Conservation (phyloP, 1,140 invertebrate species). For the Apis laboriosa region DNA sequence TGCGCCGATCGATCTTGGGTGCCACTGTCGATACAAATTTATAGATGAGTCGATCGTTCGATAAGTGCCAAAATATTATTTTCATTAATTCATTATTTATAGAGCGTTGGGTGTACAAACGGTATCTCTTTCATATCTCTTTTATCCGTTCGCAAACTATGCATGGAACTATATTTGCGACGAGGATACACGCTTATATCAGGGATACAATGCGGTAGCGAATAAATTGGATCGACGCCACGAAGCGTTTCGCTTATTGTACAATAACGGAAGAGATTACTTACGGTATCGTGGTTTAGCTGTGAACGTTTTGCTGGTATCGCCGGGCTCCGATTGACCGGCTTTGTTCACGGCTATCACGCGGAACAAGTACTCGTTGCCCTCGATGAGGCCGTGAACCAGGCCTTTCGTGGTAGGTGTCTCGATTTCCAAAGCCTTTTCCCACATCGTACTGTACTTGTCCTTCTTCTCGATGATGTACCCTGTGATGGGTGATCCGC, state of each 20-base stretch:
- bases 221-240: slow-evolving; percentile 3
- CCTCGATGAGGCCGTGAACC: slow-evolving; percentile 95
- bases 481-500: slow-evolving; percentile 94
- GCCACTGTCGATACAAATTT: slow-evolving; percentile 84
- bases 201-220: slow-evolving; percentile 14
- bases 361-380: slow-evolving; percentile 99
- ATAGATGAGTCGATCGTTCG: background rate
- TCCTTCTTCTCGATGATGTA: slow-evolving; percentile 99
- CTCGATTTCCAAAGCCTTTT: slow-evolving; percentile 92
- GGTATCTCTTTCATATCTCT: too few relatives aligned
- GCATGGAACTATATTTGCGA: background rate
- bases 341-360: slow-evolving; percentile 97
- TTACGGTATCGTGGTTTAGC: slow-evolving; percentile 94
- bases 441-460: slow-evolving; percentile 96
- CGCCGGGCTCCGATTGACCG: slow-evolving; percentile 93
- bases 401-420: slow-evolving; percentile 86
- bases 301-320: slow-evolving; percentile 92
- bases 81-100: slow-evolving; percentile 22
- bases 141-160: background rate
- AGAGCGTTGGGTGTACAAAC: background rate
- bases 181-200: slow-evolving; percentile 17
- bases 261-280: slow-evolving; percentile 62
- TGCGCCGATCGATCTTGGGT: slow-evolving; percentile 96
- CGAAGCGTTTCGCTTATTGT: too few relatives aligned
- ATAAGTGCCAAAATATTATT: slow-evolving; percentile 36